phyloP scores from a whole-genome alignment of 2,797 vertebrate species.

The Acropternis orthonyx region DNA sequence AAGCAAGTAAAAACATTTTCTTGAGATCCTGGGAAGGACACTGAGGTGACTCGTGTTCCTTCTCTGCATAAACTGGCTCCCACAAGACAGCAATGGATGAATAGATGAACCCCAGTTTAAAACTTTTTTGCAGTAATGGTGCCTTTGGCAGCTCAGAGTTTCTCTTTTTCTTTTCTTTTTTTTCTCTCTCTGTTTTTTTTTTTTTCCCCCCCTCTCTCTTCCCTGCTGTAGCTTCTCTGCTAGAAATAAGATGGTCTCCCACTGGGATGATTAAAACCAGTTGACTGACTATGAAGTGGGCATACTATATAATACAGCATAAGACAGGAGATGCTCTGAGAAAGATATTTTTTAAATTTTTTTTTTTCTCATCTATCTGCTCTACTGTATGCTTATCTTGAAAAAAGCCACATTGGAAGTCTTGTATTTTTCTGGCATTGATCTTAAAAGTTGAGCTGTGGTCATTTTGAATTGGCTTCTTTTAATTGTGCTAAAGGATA shows the following conservation, averaged over 20 bases:
- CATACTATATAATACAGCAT: not conserved
- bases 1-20: not conserved
- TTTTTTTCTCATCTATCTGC: not conserved
- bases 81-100: not conserved
- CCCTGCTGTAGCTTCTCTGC: not conserved
- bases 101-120: not conserved
- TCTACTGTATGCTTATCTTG: not conserved
- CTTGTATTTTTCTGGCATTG: not conserved
- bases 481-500: not conserved
- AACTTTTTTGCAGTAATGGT: not conserved
- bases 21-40: not conserved
- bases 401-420: not conserved
- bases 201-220: fast-evolving
- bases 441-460: not conserved
- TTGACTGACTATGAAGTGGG: not conserved
- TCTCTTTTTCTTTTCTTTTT: not conserved
- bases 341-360: not conserved
- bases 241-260: not conserved
- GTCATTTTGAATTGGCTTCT: not conserved
- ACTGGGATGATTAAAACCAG: slow-evolving; percentile 38
- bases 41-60: not conserved
- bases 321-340: not conserved
- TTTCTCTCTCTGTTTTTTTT: too few species aligned
- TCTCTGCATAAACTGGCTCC: not conserved
- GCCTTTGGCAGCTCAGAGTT: not conserved